Percentiles rank a stretch among this genome's conserved stretches.
Conservation (phyloP, 1,140 invertebrate genomes). For the Melitaea cinxia region DNA sequence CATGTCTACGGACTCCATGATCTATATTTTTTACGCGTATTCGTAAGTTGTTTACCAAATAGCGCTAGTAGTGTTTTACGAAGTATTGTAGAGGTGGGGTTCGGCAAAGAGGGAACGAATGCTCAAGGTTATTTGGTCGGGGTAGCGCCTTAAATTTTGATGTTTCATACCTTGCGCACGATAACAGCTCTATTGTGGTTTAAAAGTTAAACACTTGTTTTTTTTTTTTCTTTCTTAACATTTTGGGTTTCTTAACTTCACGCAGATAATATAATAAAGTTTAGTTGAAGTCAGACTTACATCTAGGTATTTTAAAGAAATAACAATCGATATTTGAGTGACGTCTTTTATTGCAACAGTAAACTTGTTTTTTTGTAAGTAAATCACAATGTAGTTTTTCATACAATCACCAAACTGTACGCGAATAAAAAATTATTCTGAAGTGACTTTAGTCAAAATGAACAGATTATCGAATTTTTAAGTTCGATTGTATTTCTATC, state of each 20-base stretch:
- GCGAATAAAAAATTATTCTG: not conserved
- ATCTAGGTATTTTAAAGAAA: not conserved
- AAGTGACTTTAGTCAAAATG: too few species aligned
- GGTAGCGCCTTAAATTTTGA: too few species aligned
- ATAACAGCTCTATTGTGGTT: constrained; percentile 16
- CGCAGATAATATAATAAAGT: not conserved
- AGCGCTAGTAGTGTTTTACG: too few species aligned
- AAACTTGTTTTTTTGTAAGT: not conserved
- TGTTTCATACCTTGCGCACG: constrained; percentile 23
- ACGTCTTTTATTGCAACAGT: not conserved
- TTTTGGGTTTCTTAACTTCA: not conserved
- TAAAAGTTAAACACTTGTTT: not conserved
- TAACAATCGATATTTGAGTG: not conserved
- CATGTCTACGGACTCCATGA: too few species aligned
- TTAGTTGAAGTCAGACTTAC: not conserved
- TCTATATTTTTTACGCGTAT: too few species aligned
- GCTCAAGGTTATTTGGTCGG: too few species aligned
- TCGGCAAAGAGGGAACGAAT: too few species aligned
- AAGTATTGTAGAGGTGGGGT: too few species aligned
- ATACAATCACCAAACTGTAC: not conserved
- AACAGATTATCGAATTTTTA: not conserved
- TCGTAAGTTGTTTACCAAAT: too few species aligned
- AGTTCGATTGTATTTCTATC: not conserved
- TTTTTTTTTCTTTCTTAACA: not conserved
- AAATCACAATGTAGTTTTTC: not conserved